Conservation (phyloP, 2,113 vertebrate species). For the Pterophyllum scalare region DNA sequence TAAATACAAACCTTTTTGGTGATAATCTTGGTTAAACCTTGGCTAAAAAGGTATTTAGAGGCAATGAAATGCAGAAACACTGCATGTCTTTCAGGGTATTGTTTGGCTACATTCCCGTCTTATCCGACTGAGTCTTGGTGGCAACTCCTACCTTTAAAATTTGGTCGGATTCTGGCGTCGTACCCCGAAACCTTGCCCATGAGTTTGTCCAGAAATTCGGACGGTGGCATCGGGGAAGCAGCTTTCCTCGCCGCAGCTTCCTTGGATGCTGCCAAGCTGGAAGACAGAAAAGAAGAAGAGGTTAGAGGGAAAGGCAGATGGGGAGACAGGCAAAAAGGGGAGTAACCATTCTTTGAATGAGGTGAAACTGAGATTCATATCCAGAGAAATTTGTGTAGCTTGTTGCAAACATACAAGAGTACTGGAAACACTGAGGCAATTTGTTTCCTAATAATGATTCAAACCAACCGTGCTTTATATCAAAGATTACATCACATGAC, state of each 20-base stretch:
- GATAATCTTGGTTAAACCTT: constrained; percentile 34
- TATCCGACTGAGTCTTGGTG: constrained; percentile 72
- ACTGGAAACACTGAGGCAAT: background rate
- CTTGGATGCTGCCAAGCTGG: constrained; percentile 95
- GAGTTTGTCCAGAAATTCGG: constrained; percentile 97
- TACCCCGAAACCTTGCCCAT: constrained; percentile 99
- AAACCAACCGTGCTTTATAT: background rate
- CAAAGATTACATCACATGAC: background rate
- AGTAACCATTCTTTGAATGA: no score
- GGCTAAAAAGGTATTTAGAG: constrained; percentile 15
- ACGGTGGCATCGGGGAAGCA: constrained; percentile 93
- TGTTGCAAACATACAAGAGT: background rate
- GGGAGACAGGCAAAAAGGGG: background rate
- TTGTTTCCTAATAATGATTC: background rate
- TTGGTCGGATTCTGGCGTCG: constrained; percentile 97
- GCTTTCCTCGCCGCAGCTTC: constrained; percentile 95
- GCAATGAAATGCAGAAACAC: constrained; percentile 32
- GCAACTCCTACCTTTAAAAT: constrained; percentile 94
- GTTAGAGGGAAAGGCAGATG: background rate
- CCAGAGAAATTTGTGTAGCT: background rate
- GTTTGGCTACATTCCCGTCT: constrained; percentile 80
- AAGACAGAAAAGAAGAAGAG: constrained; percentile 27
- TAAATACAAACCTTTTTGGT: constrained; percentile 63
- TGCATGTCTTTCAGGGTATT: constrained; percentile 15
- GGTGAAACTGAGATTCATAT: no score